Evolutionary conservation across 2,113 vertebrate species (phyloP).

Genomic region (Apus apus): DNA sequence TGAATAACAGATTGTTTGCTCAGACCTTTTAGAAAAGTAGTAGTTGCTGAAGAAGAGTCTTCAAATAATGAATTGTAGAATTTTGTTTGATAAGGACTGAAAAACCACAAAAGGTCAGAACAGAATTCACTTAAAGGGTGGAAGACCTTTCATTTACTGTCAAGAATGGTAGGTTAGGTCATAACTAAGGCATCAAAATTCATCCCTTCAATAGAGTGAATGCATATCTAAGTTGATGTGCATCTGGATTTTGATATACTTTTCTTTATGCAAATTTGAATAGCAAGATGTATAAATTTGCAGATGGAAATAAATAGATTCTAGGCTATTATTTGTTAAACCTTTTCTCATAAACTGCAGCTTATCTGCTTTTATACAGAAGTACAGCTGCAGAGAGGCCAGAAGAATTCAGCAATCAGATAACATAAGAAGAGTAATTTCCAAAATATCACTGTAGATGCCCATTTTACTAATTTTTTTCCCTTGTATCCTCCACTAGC

Average conservation of each 20-base stretch:
- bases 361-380: constrained; percentile 18
- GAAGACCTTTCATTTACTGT: not conserved
- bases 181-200: not conserved
- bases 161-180: not conserved
- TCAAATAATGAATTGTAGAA: not conserved
- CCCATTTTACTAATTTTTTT: constrained; percentile 16
- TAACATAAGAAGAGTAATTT: constrained; percentile 66
- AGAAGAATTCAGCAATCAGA: constrained; percentile 72
- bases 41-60: not conserved
- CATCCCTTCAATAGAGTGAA: not conserved
- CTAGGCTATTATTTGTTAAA: constrained; percentile 33
- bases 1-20: not conserved
- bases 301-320: constrained; percentile 55
- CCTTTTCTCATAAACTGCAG: not conserved
- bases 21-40: not conserved
- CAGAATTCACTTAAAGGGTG: not conserved
- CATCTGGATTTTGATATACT: constrained; percentile 9
- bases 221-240: not conserved
- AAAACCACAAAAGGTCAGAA: not conserved
- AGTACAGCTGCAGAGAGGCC: constrained; percentile 63
- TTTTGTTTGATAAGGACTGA: not conserved
- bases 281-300: not conserved
- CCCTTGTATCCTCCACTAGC: not conserved
- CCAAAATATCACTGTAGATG: not conserved
- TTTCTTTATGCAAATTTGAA: not conserved